Conservation (phyloP, 1,140 invertebrate species). For the Meloidogyne exigua region DNA sequence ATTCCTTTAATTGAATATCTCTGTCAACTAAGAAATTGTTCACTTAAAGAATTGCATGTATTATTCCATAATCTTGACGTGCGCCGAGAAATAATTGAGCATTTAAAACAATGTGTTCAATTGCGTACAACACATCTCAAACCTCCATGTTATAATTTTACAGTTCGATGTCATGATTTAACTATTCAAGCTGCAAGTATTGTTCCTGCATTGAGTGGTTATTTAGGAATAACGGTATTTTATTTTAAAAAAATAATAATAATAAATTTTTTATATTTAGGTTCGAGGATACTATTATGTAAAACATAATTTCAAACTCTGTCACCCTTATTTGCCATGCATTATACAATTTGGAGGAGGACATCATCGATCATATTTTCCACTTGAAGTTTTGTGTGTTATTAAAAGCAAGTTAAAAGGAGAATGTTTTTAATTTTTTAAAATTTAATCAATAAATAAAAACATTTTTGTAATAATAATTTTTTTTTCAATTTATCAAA, state of each 20-base stretch:
- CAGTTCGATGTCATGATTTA: background rate
- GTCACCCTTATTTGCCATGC: no score
- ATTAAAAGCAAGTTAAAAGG: no score
- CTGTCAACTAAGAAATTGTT: background rate
- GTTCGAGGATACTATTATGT: no score
- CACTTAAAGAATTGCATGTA: background rate
- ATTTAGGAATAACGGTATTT: conserved; percentile 11
- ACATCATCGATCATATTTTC: no score
- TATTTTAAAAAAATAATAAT: no score
- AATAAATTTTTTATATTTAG: no score
- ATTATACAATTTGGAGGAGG: no score
- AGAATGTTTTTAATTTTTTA: background rate
- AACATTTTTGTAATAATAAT: background rate
- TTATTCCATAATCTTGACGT: background rate
- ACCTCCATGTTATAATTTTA: background rate
- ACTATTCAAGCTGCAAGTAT: background rate
- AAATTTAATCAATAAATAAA: no score
- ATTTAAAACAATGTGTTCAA: background rate
- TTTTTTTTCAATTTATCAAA: no score
- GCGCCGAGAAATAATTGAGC: background rate
- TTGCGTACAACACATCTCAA: background rate
- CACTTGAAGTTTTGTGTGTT: background rate
- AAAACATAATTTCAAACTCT: no score
- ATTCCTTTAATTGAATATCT: background rate
- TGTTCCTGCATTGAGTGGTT: conserved; percentile 1